Percentiles rank a stretch among this genome's conserved stretches.
phyloP scores from a whole-genome alignment of 1,140 invertebrate genomes.

The Rhopalosiphum maidis region DNA sequence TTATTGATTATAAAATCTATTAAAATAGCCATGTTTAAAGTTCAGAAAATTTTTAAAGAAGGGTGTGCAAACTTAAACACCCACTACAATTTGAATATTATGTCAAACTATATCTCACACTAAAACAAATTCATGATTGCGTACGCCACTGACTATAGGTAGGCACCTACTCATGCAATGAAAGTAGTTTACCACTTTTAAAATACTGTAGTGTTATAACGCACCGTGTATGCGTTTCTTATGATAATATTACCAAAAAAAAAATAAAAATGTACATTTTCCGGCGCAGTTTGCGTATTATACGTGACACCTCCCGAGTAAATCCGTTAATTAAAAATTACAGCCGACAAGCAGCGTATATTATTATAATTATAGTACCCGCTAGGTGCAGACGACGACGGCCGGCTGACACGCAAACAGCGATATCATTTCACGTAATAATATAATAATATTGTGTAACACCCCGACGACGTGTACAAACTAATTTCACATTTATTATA shows the following conservation, averaged over 20 bases:
- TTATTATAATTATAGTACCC: background rate
- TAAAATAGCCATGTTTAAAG: too few species aligned
- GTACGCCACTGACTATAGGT: too few species aligned
- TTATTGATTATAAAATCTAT: too few species aligned
- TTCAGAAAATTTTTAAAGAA: too few species aligned
- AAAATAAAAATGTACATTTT: background rate
- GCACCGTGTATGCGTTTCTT: too few species aligned
- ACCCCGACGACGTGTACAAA: background rate
- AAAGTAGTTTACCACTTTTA: background rate
- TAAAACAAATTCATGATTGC: background rate
- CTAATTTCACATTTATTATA: background rate
- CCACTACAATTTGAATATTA: background rate
- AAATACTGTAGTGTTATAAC: background rate
- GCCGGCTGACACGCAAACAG: background rate
- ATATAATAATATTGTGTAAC: background rate
- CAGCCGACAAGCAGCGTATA: background rate
- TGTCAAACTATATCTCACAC: background rate
- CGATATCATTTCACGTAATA: background rate
- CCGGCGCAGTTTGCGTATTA: background rate
- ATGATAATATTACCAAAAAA: background rate
- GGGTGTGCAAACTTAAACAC: too few species aligned
- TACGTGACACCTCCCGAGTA: background rate
- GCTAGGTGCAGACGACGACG: background rate
- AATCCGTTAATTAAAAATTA: conserved; percentile 2
- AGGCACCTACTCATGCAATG: background rate